Evolutionary conservation across 1,140 invertebrate genomes (phyloP).

Genomic region (Gyrodactylus salaris): DNA sequence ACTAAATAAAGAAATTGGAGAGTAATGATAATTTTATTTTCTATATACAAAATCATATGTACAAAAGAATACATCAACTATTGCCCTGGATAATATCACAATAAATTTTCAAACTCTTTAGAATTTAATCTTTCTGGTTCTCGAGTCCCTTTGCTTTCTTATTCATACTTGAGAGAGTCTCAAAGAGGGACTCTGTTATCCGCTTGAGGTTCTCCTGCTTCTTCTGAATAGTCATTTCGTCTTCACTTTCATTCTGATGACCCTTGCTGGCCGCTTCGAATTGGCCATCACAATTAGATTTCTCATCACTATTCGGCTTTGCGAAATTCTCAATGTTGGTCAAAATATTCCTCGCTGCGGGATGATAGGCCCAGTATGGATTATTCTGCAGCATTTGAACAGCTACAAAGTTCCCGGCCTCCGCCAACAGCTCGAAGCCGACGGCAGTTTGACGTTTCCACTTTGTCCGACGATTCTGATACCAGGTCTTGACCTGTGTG

Average conservation of each 20-base stretch:
- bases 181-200: neutral
- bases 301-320: neutral
- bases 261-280: neutral
- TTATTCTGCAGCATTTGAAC: conserved; percentile 45
- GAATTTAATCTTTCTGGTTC: too few relatives aligned
- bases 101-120: too few relatives aligned
- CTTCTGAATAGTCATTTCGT: too few relatives aligned
- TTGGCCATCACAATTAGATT: neutral
- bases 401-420: conserved; percentile 64
- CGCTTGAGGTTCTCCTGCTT: neutral
- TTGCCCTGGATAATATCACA: too few relatives aligned
- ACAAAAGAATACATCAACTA: too few relatives aligned
- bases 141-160: too few relatives aligned
- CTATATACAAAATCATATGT: too few relatives aligned
- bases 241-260: too few relatives aligned
- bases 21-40: too few relatives aligned
- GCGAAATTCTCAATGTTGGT: conserved; percentile 4
- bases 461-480: conserved; percentile 30
- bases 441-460: conserved; percentile 87
- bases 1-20: too few relatives aligned
- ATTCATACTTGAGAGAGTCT: neutral
- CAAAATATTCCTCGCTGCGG: neutral
- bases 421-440: conserved; percentile 53
- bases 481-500: conserved; percentile 39
- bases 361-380: conserved; percentile 23